Base-by-base conservation (phyloP, 1,140 invertebrate species). In the Brachionus paranguensis region DNA sequence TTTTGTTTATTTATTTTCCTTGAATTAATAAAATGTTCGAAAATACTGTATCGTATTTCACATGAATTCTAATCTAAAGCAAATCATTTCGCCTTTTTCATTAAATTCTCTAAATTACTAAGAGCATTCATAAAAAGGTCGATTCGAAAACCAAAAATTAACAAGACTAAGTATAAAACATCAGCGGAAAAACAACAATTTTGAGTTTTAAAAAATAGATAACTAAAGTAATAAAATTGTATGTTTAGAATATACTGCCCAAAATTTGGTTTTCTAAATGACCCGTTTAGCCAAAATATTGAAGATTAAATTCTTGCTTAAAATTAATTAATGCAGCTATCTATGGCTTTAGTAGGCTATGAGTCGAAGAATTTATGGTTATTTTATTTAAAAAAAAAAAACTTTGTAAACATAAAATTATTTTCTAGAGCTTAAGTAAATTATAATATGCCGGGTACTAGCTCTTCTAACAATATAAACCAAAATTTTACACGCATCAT, bases 301-400 rank as follows among this genome's bases (percentile, higher is more conserved):
- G 37, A 14, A 70, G 37, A 43, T 43, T 43, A 43, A 74, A 74
- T 43, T 43, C 41, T 74, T 74, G 17, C 17, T 43, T 45, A 74
- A 74, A 74, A 74, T 74, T 74, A 43, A 74, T 74, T 68, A 68
- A 41, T 41, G 65, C 12, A 68, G 65, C 33, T 68, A 68, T 68
- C 65, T 68, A 14, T 68, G 53, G 53, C 53, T 60, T 60, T 8
- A 8, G 53, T 60, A 60, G 53, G 53, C 53, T 60, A 60, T 60
- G 53, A 60, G 53, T 60, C 53, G 53, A 60, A 60, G 53, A 60
- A 60, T 60, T 60, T 60, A 60, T 60, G 65, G 65, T 33, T 68
- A 68, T 68, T 68, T 41, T 68, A 68, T 68, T 68, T 68, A 0
- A 68, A 68, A 68, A 68, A 24, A 24, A 68, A 33, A 20, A 20